Percentiles rank a stretch among this genome's conserved stretches.
Conservation (phyloP, 2,113 vertebrate species). For the Hystrix cristata region DNA sequence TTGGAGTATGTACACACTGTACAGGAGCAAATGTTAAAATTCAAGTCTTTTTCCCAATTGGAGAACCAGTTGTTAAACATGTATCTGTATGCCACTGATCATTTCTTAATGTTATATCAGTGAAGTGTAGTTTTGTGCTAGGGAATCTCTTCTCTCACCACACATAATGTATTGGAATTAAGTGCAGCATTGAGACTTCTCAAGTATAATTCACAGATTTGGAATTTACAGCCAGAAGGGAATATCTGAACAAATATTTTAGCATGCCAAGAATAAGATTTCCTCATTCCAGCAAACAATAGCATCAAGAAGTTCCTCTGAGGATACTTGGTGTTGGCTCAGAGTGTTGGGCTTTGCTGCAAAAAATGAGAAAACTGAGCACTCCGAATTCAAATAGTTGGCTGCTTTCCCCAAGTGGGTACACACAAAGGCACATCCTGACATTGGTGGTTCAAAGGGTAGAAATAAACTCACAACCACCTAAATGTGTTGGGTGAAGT, state of each 20-base stretch:
- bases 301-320: background rate
- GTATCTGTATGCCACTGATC: background rate
- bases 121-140: background rate
- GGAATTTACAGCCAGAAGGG: background rate
- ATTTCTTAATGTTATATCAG: background rate
- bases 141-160: background rate
- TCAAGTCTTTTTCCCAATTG: background rate
- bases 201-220: background rate
- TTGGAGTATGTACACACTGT: background rate
- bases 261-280: background rate
- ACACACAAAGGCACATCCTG: background rate
- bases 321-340: background rate
- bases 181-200: background rate
- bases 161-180: background rate
- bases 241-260: slow-evolving; percentile 6
- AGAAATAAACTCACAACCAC: background rate
- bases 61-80: background rate
- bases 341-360: background rate
- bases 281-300: slow-evolving; percentile 16
- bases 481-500: background rate
- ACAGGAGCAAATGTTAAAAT: slow-evolving; percentile 45
- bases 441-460: background rate
- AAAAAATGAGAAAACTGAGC: background rate
- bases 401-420: background rate
- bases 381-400: background rate